These are phyloP conservation scores for Esox lucius DNA, from an alignment of 2,797 vertebrate genomes.

Conservation along the genomic window DNA sequence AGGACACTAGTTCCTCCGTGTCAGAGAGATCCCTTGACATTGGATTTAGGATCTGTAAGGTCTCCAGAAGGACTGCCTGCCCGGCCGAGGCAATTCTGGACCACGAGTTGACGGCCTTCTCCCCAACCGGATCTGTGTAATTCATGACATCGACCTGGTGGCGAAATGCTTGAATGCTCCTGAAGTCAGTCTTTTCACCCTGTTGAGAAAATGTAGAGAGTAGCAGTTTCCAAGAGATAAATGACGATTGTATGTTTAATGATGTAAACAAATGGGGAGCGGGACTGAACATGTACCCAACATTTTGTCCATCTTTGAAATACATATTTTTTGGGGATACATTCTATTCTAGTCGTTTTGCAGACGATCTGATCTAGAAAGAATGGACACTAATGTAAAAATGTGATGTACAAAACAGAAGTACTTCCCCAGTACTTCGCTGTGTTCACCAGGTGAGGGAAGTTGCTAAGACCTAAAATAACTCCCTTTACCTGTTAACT, in stretches of 20 bases:
- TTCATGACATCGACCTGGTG: slow-evolving; percentile 11
- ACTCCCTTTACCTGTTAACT: too few species aligned
- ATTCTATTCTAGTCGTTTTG: too few species aligned
- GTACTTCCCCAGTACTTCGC: too few species aligned
- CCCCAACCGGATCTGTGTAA: slow-evolving; percentile 63
- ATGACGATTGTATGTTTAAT: not conserved
- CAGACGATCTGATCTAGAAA: too few species aligned
- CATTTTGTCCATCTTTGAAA: not conserved
- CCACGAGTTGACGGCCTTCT: slow-evolving; percentile 94
- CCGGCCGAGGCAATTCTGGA: slow-evolving; percentile 91
- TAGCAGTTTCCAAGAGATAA: not conserved
- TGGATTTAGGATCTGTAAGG: slow-evolving; percentile 90
- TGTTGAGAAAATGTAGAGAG: slow-evolving; percentile 5
- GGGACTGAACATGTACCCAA: not conserved
- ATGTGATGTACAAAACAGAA: too few species aligned
- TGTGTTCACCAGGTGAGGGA: too few species aligned
- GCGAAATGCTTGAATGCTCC: not conserved
- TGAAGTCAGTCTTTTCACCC: slow-evolving; percentile 4
- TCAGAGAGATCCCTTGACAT: slow-evolving; percentile 87
- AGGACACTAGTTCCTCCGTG: slow-evolving; percentile 88
- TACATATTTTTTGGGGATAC: too few species aligned
- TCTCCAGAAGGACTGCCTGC: slow-evolving; percentile 88
- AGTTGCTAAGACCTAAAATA: too few species aligned
- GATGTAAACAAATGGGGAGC: not conserved
- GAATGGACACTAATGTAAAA: too few species aligned